These are phyloP conservation scores for Anarsia innoxiella DNA, from an alignment of 2,888 invertebrate genomes.

Conservation along the genomic window DNA sequence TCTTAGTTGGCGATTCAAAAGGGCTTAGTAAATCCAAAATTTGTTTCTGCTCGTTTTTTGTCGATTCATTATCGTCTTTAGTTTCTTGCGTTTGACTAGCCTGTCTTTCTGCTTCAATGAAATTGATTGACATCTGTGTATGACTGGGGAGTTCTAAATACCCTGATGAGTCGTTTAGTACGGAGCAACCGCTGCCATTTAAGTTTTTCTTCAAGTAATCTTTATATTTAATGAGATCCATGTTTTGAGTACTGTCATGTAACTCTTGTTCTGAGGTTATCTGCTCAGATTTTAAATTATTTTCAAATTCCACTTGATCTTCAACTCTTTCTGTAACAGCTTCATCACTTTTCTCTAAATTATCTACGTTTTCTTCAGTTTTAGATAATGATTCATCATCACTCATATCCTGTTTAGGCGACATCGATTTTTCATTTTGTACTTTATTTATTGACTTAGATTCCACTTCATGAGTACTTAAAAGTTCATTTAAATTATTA, in stretches of 20 bases:
- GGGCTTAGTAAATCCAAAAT: slow-evolving; percentile 53
- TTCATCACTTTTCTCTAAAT: slow-evolving; percentile 16
- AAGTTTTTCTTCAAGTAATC: slow-evolving; percentile 36
- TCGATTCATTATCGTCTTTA: too few relatives aligned
- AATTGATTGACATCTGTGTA: slow-evolving; percentile 41
- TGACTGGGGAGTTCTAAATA: slow-evolving; percentile 62
- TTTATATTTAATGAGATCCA: slow-evolving; percentile 57
- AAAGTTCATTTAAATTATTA: slow-evolving; percentile 48
- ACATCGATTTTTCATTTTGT: slow-evolving; percentile 23
- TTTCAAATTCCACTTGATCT: too few relatives aligned
- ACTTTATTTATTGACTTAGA: slow-evolving; percentile 62
- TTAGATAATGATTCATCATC: slow-evolving; percentile 38
- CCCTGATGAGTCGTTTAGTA: slow-evolving; percentile 49
- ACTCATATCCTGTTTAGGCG: slow-evolving; percentile 18
- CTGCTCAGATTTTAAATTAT: slow-evolving; percentile 28
- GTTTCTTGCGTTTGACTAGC: slow-evolving; percentile 27
- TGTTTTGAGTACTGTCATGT: slow-evolving; percentile 43
- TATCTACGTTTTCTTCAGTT: slow-evolving; percentile 50
- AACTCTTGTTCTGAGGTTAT: slow-evolving; percentile 23
- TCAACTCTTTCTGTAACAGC: slow-evolving; percentile 13
- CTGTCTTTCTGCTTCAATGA: slow-evolving; percentile 48
- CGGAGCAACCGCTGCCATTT: slow-evolving; percentile 16
- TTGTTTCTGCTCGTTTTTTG: slow-evolving; percentile 47
- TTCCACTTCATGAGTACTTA: slow-evolving; percentile 53
- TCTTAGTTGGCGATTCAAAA: slow-evolving; percentile 63